These are phyloP conservation scores for Trichopoda pennipes DNA, from an alignment of 2,888 invertebrate genomes.

Conservation along the genomic window DNA sequence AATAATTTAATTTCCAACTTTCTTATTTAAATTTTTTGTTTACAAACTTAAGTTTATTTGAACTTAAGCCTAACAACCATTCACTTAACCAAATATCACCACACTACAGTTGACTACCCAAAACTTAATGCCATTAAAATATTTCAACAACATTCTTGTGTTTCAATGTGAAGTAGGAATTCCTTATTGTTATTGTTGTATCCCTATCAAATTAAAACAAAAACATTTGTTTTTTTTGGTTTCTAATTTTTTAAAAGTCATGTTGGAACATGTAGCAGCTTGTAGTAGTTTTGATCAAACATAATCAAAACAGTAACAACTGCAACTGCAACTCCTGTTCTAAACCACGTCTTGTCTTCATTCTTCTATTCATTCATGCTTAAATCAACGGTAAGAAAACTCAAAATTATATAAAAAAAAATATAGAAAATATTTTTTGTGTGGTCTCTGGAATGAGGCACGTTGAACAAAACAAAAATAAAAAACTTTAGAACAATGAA, in stretches of 20 bases:
- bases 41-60: too few relatives aligned
- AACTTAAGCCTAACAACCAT: too few relatives aligned
- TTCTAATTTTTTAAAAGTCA: conserved; percentile 41
- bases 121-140: too few relatives aligned
- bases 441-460: conserved; percentile 30
- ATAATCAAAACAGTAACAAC: conserved; percentile 45
- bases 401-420: background rate
- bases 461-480: conserved; percentile 13
- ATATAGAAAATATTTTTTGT: conserved; percentile 42
- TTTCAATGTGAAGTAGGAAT: background rate
- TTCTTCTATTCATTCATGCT: conserved; percentile 56
- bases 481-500: conserved; percentile 54
- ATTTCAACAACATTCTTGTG: conserved; percentile 3
- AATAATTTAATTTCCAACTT: too few relatives aligned
- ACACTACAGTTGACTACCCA: too few relatives aligned
- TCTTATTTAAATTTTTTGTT: too few relatives aligned
- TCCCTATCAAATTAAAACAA: conserved; percentile 23
- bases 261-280: conserved; percentile 50
- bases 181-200: background rate
- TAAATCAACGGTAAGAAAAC: conserved; percentile 5
- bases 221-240: conserved; percentile 9
- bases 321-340: conserved; percentile 27
- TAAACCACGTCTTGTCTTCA: conserved; percentile 32
- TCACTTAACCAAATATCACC: too few relatives aligned
- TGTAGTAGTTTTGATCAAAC: conserved; percentile 53